phyloP scores from a whole-genome alignment of 2,888 invertebrate species.

The Phengaris alcon region DNA sequence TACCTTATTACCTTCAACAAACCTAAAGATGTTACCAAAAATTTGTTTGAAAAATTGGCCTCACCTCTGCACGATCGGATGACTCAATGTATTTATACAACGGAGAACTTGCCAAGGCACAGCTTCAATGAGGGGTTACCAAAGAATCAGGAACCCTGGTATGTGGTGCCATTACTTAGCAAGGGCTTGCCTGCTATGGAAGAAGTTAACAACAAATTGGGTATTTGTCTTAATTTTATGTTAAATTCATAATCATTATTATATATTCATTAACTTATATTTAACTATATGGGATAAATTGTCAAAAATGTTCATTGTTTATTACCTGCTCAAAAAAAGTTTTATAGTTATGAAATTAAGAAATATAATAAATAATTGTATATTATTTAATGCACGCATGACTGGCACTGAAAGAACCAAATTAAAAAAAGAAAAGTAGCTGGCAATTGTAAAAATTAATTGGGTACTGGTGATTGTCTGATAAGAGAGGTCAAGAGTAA shows the following conservation, averaged over 20 bases:
- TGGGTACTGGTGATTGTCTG: not conserved
- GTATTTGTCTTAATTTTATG: conserved; percentile 55
- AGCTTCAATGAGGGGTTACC: conserved; percentile 84
- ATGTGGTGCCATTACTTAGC: conserved; percentile 89
- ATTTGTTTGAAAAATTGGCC: conserved; percentile 71
- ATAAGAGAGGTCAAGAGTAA: not conserved
- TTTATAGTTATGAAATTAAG: too few species aligned
- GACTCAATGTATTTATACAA: conserved; percentile 93
- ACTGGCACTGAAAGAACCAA: not conserved
- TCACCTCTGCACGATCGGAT: conserved; percentile 91
- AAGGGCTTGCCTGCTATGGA: conserved; percentile 89
- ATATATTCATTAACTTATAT: not conserved
- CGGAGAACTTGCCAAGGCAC: conserved; percentile 80
- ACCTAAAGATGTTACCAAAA: conserved; percentile 54
- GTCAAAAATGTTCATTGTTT: too few species aligned
- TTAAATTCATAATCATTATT: not conserved
- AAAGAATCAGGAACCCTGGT: conserved; percentile 84
- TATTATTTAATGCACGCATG: too few species aligned
- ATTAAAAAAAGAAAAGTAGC: not conserved
- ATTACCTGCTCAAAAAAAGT: too few species aligned
- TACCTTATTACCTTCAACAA: conserved; percentile 82
- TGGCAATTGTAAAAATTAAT: not conserved
- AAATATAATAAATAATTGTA: too few species aligned
- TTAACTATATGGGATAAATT: too few species aligned
- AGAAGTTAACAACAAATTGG: conserved; percentile 87